phyloP scores from a whole-genome alignment of 2,113 vertebrate species.

The Urocitellus parryii region DNA sequence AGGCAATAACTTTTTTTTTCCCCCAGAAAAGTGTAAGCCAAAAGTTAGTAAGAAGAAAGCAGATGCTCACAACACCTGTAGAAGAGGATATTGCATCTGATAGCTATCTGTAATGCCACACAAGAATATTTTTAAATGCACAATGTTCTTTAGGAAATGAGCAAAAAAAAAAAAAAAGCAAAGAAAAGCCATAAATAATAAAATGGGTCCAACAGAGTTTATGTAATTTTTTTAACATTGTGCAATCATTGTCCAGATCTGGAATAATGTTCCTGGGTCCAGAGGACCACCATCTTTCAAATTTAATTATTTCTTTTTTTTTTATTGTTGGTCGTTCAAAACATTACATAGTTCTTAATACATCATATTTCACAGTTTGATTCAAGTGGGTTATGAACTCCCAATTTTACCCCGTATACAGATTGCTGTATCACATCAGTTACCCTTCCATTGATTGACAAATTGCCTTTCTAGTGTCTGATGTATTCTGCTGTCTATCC shows the following conservation, averaged over 20 bases:
- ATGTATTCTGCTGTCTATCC: too few species aligned
- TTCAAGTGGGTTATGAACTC: too few species aligned
- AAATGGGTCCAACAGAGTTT: background rate
- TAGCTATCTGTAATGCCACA: background rate
- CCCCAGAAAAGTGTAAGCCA: background rate
- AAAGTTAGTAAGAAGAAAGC: background rate
- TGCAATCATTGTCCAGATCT: background rate
- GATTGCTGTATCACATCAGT: too few species aligned
- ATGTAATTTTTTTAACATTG: background rate
- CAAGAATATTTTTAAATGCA: conserved; percentile 24
- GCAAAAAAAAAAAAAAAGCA: background rate
- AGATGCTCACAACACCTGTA: background rate
- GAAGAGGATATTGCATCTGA: background rate
- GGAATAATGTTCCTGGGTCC: background rate
- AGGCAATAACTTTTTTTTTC: background rate
- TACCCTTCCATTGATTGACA: too few species aligned
- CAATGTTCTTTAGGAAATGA: background rate
- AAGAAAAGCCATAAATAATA: conserved; percentile 26
- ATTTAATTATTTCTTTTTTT: conserved; percentile 16
- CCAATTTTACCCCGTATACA: too few species aligned
- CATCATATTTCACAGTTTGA: too few species aligned
- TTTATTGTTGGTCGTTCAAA: too few species aligned
- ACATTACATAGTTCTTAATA: too few species aligned
- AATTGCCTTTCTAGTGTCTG: too few species aligned
- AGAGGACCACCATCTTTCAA: background rate